phyloP scores from a whole-genome alignment of 2,797 vertebrate genomes.

The Acanthiza pusilla region DNA sequence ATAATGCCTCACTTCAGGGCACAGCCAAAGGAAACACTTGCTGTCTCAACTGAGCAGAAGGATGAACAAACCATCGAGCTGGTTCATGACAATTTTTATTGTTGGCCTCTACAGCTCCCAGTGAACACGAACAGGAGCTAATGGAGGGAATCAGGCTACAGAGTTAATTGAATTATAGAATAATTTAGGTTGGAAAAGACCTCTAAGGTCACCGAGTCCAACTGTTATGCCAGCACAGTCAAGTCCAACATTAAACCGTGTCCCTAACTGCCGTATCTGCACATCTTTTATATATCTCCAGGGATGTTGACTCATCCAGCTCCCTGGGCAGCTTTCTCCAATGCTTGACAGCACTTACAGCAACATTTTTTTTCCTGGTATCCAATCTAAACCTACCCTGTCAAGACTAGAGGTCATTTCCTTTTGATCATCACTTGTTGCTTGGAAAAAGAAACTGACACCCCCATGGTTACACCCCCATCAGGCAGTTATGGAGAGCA shows the following conservation, averaged over 20 bases:
- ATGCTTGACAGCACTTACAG: neutral
- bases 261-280: neutral
- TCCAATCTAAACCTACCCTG: neutral
- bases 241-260: neutral
- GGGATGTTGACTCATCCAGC: neutral
- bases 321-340: neutral
- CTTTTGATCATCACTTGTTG: neutral
- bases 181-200: neutral
- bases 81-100: neutral
- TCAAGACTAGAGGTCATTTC: neutral
- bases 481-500: neutral
- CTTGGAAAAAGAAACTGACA: neutral
- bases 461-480: neutral
- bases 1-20: neutral
- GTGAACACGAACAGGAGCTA: neutral
- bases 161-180: neutral
- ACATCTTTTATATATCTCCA: neutral
- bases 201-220: neutral
- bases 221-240: neutral
- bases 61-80: neutral
- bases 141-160: neutral
- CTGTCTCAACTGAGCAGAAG: neutral
- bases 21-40: neutral
- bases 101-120: neutral
- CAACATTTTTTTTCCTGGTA: neutral